Evolutionary conservation across 2,113 vertebrate species (phyloP).

Genomic region (Festucalex cinctus): DNA sequence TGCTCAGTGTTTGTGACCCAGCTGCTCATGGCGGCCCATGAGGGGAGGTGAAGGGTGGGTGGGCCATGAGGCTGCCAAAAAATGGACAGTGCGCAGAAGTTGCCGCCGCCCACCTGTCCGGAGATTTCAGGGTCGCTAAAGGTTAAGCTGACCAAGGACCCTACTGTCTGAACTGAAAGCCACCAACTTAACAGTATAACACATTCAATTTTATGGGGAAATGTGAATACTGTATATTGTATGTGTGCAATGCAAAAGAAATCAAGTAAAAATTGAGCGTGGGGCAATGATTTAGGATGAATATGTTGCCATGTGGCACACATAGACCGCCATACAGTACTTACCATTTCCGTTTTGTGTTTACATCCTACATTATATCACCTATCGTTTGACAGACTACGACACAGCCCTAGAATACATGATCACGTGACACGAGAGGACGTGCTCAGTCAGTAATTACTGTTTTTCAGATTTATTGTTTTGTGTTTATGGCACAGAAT

Average conservation of each 20-base stretch:
- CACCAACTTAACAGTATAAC: background rate
- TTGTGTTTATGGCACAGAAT: too few relatives aligned
- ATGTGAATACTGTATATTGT: constrained; percentile 1
- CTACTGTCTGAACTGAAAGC: constrained; percentile 57
- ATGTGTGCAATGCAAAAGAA: background rate
- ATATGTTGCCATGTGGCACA: background rate
- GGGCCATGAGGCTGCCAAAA: constrained; percentile 78
- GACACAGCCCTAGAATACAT: too few relatives aligned
- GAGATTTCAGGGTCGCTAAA: constrained; percentile 85
- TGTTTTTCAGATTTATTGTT: too few relatives aligned
- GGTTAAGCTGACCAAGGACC: constrained; percentile 74
- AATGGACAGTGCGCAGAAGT: constrained; percentile 78
- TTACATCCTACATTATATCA: too few relatives aligned
- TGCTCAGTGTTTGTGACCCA: constrained; percentile 98
- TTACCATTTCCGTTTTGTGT: too few relatives aligned
- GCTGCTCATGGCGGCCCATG: constrained; percentile 96
- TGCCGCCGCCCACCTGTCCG: constrained; percentile 70
- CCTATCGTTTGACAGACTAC: too few relatives aligned
- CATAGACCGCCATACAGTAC: too few relatives aligned
- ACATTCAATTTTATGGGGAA: constrained; percentile 23
- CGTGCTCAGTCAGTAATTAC: too few relatives aligned
- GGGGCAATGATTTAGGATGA: background rate
- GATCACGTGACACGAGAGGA: too few relatives aligned
- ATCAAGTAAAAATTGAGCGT: background rate
- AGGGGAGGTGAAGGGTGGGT: constrained; percentile 69